Evolutionary conservation across 35 echinoderm and acorn worm species (phyloP).

Genomic region (Antedon bifida): DNA sequence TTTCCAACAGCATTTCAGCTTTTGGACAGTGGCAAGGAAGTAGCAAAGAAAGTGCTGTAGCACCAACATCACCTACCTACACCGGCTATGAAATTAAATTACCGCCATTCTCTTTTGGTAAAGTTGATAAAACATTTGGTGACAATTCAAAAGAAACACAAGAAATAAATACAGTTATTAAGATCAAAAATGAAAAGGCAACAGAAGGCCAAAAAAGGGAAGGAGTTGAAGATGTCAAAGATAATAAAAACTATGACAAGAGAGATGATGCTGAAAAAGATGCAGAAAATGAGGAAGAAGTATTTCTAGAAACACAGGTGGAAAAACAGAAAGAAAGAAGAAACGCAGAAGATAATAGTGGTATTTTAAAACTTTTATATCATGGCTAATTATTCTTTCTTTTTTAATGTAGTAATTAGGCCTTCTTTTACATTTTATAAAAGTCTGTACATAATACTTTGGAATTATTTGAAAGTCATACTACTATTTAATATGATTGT

Average conservation of each 20-base stretch:
- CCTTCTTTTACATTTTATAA: too few relatives aligned
- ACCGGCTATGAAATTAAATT: background rate
- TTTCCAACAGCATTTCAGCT: background rate
- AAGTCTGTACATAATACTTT: too few relatives aligned
- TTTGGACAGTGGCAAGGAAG: background rate
- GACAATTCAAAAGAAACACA: background rate
- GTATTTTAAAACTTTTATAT: too few relatives aligned
- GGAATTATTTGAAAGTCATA: too few relatives aligned
- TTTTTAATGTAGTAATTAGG: too few relatives aligned
- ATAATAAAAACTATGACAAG: background rate
- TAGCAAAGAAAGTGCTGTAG: background rate
- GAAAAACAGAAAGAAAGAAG: background rate
- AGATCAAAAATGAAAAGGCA: background rate
- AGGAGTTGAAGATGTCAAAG: background rate
- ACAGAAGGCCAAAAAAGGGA: background rate
- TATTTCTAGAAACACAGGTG: background rate
- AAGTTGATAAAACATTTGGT: background rate
- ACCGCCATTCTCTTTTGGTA: slow-evolving; percentile 49
- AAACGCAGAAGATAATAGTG: background rate
- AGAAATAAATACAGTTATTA: background rate
- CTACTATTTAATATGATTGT: background rate
- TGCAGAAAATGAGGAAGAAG: background rate
- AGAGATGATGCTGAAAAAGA: background rate
- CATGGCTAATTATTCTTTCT: too few relatives aligned
- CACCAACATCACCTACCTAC: background rate